These are phyloP conservation scores for Rhimphoctona megacephalus DNA, from an alignment of 2,888 invertebrate genomes.

Conservation along the genomic window DNA sequence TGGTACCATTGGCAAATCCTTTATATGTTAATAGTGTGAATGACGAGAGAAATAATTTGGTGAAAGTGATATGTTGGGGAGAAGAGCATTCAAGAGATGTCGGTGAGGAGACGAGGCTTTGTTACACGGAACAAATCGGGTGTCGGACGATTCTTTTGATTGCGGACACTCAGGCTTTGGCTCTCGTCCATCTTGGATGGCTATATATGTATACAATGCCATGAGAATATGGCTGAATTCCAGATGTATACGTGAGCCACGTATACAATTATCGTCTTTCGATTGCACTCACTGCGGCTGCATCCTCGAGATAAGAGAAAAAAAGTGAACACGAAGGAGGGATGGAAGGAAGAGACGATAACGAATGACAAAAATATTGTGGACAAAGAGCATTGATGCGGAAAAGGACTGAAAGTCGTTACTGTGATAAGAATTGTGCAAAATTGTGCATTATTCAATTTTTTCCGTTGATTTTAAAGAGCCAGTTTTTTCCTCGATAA, in stretches of 20 bases:
- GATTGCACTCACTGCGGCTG: conserved; percentile 25
- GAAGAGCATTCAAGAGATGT: not conserved
- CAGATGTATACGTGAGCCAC: conserved; percentile 8
- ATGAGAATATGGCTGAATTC: conserved; percentile 15
- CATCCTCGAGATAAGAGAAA: conserved; percentile 6
- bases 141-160: conserved; percentile 2
- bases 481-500: not conserved
- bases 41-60: not conserved
- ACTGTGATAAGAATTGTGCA: not conserved
- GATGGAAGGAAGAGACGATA: conserved; percentile 11
- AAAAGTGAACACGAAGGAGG: conserved; percentile 4
- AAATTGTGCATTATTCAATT: not conserved
- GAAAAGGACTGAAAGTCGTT: not conserved
- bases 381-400: conserved; percentile 15
- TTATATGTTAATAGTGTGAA: not conserved
- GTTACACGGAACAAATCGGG: conserved; percentile 13
- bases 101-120: conserved; percentile 5
- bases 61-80: not conserved
- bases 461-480: not conserved
- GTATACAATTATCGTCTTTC: conserved; percentile 55
- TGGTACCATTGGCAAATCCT: not conserved
- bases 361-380: conserved; percentile 7
- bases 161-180: conserved; percentile 15
- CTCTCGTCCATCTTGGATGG: not conserved
- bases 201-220: not conserved